Base-by-base conservation (phyloP, 2,888 invertebrate species). In the Steromphala cineraria region DNA sequence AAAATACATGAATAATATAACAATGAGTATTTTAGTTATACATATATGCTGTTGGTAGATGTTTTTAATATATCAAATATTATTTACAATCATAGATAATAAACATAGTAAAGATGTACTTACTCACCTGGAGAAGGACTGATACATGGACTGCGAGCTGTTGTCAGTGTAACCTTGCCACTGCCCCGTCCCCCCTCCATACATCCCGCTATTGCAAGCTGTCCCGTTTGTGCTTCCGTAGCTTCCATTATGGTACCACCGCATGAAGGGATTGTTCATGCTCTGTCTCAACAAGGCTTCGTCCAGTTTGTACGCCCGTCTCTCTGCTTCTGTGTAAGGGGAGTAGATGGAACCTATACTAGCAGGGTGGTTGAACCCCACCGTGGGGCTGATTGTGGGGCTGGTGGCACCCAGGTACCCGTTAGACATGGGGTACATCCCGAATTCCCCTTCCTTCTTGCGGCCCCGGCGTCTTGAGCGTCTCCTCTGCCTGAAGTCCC, bases 401-500 rank as follows among this genome's bases (percentile, higher is more conserved):
- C 67, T 77, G 0, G 78, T 19, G 19, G 86, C 67, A 3, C 84
- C 86, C 2, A 89, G 82, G 79, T 90, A 90, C 15, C 90, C 88
- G 67, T 88, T 90, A 52, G 88, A 74, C 81, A 89, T 83, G 55
- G 87, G 89, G 81, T 90, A 90, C 87, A 91, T 89, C 52, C 89
- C 87, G 2, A 90, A 67, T 28, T 91, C 91, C 75, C 89, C 88
- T 76, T 90, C 89, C 87, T 90, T 90, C 86, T 90, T 91, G 8
- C 91, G 84, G 0, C 90, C 90, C 15, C 91, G 81, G 40, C 91
- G 82, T 13, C 91, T 83, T 2, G 90, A 90, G 19, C 91, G 87
- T 8, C 91, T 84, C 78, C 92, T 83, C 75, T 91, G 91, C 1
- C 92, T 87, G 84, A 91, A 92, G 82, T 92, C 92, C 4, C 92